These are phyloP conservation scores for Phaenicophaeus curvirostris DNA, from an alignment of 2,797 vertebrate genomes.

Conservation along the genomic window DNA sequence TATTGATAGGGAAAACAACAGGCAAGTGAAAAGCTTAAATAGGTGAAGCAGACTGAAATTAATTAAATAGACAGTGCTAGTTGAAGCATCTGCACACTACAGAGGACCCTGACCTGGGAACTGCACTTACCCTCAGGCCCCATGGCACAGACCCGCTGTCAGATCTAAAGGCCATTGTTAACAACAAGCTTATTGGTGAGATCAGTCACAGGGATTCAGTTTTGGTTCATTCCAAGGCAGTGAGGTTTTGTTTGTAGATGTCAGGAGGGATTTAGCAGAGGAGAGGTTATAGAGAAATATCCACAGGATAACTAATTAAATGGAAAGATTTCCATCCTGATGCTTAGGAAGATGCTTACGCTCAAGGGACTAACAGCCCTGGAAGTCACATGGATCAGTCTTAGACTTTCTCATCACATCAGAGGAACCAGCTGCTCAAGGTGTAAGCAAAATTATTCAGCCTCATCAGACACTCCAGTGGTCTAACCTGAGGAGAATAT, in stretches of 20 bases:
- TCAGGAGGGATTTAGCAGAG: conserved; percentile 64
- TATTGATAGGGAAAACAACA: conserved; percentile 65
- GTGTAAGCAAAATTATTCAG: background rate
- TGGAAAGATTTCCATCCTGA: conserved; percentile 44
- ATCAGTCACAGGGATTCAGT: conserved; percentile 67
- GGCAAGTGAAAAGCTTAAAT: conserved; percentile 62
- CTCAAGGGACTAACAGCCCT: background rate
- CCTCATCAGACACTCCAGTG: background rate
- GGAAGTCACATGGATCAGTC: background rate
- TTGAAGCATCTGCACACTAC: conserved; percentile 59
- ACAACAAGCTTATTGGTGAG: conserved; percentile 57
- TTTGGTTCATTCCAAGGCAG: conserved; percentile 70
- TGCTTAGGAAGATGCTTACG: background rate
- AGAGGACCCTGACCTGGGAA: conserved; percentile 65
- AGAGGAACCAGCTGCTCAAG: background rate
- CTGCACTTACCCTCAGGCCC: conserved; percentile 54
- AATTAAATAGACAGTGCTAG: conserved; percentile 72
- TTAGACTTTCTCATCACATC: conserved; percentile 1
- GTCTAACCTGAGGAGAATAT: background rate
- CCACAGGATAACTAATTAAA: conserved; percentile 61
- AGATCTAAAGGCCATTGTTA: conserved; percentile 66
- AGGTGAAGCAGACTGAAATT: conserved; percentile 75
- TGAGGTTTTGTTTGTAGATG: conserved; percentile 65
- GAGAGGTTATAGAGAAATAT: conserved; percentile 63
- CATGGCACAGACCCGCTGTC: conserved; percentile 56